Base-by-base conservation (phyloP, 2,888 invertebrate species). In the Ochropacha duplaris region DNA sequence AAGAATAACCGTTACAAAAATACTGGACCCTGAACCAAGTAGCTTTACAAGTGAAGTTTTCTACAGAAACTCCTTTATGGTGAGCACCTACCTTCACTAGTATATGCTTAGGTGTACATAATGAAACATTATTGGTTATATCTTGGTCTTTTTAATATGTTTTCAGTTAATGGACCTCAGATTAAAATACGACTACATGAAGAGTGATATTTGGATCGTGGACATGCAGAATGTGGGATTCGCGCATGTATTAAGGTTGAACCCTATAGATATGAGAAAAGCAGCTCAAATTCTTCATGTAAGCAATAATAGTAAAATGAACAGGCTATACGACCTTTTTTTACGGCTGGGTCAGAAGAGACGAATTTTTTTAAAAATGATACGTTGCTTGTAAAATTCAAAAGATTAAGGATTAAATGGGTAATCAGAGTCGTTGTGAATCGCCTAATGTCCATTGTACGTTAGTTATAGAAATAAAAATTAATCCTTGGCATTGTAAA, bases 131-230 rank as follows among this genome's bases (percentile, higher is more conserved):
- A 4, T 6, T 28, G 9, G 9, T 9, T 28, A 9, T 24, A 2
- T 8, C 28, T 8, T 36, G 12, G 8, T 4, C 5, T 6, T 11
- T 49, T 12, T 12, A 14, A 34, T 49, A 2, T 50, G 36, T 22
- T 58, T 57, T 0, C 44, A 66, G 65, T 22, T 57, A 24, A 14
- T 14, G n/a, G 65, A 66, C 24, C 55, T 66, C 28, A 51, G 65
- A 16, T 50, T 50, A 4, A 24, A 22, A 11, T 58, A 63, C 19
- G 65, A 66, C 28, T 63, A 39, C 22, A 49, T 56, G 44, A 44
- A 50, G 14, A 44, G 60, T 2, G 65, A 66, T 16, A 59, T 57
- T 2, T 66, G 63, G 63, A 44, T 66, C 0, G 19, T 61, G 8
- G 65, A 66, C 24, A 24, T 60, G 8, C 44, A 55, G 6, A 28